Percentiles rank a stretch among this genome's conserved stretches.
Conservation (phyloP, 2,797 vertebrate genomes). For the Babyrousa celebensis region DNA sequence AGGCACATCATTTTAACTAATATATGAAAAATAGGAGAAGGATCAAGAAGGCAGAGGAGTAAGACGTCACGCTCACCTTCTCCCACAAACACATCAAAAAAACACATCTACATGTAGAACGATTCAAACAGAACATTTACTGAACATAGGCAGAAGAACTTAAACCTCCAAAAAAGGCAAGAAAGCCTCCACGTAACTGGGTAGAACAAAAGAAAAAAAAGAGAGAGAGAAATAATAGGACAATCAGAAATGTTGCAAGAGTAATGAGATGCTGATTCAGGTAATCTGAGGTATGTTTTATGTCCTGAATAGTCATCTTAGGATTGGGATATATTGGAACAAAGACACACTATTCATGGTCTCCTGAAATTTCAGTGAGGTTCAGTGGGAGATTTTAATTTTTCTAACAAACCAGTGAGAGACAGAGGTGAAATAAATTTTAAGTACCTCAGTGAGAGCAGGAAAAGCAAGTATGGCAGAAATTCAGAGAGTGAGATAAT, state of each 20-base stretch:
- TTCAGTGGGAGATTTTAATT: neutral
- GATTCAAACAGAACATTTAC: too few relatives aligned
- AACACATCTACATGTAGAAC: too few relatives aligned
- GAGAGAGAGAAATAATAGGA: neutral
- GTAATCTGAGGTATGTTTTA: neutral
- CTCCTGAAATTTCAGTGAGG: neutral
- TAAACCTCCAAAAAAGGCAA: too few relatives aligned
- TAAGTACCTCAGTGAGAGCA: neutral
- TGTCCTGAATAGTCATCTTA: neutral
- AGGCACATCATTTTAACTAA: neutral
- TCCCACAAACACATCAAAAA: too few relatives aligned
- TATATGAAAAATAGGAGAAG: neutral
- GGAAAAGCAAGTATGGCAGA: neutral
- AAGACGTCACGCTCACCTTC: too few relatives aligned
- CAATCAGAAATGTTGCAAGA: neutral
- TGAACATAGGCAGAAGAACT: too few relatives aligned
- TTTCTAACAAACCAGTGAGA: neutral
- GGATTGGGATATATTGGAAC: neutral
- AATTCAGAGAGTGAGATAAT: neutral
- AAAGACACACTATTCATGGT: neutral
- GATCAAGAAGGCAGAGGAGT: too few relatives aligned
- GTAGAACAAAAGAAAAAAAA: too few relatives aligned
- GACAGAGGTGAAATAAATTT: neutral
- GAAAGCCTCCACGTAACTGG: too few relatives aligned
- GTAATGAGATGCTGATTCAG: neutral